Evolutionary conservation across 2,797 vertebrate genomes (phyloP), one percentile per base, ranked within the genome.

Genomic region (Masticophis lateralis): DNA sequence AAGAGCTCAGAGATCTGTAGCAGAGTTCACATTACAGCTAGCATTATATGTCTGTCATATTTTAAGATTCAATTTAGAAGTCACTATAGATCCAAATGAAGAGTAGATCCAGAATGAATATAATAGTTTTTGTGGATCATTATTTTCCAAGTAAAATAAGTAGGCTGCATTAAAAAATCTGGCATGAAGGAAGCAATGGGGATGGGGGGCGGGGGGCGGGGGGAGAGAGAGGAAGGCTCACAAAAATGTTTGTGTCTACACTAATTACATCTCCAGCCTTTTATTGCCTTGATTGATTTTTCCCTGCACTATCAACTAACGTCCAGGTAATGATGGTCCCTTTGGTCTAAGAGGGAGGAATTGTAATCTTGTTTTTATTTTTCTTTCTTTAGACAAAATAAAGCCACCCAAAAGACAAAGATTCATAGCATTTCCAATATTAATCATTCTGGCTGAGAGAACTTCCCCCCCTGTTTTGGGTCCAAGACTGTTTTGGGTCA

Each of bases 261-360:
- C 55, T 59, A 86, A 90, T 61, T 94, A 89, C 89, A 86, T 66
- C 25, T 60, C 53, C 53, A 91, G 90, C 16, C 32, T 91, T 28
- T 32, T 47, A 57, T 63, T 83, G 20, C 47, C 86, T 61, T 90
- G 89, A 74, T 37, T 87, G n/a, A n/a, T 59, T 91, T 0, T 86
- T 25, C 0, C 0, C 4, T 51, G 8, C 0, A 0, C 5, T 7
- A 61, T 32, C 87, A 55, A 20, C 16, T 74, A 4, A 37, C 9
- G 69, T 1, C 0, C 87, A 89, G 87, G 1, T 14, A 0, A 0
- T n/a, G 22, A 91, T 27, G 55, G 22, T 0, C 32, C 25, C 91
- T 66, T 92, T 25, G 86, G 0, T 0, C 0, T 0, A 9, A 88
- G 16, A n/a, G 61, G 53, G 0, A 0, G 27, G 59, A 88, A 37